Evolutionary conservation across 2,113 vertebrate genomes (phyloP).

Genomic region (Lophotis ruficrista): DNA sequence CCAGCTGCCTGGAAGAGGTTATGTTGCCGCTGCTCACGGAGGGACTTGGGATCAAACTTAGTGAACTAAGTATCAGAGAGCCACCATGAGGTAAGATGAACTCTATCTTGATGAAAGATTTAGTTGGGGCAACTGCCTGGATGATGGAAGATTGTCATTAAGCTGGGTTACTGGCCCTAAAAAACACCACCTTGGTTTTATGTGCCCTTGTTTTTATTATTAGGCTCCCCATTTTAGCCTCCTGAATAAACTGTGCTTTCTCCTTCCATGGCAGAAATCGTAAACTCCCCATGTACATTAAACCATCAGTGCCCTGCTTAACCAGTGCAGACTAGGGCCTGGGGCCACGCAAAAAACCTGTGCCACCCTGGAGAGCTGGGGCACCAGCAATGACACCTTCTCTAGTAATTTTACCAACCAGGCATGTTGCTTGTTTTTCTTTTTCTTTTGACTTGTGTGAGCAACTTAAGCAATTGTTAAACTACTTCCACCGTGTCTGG

Average conservation of each 20-base stretch:
- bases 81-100: not conserved
- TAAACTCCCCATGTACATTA: not conserved
- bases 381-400: not conserved
- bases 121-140: not conserved
- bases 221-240: not conserved
- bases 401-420: not conserved
- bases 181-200: not conserved
- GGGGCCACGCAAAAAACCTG: not conserved
- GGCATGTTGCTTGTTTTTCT: not conserved
- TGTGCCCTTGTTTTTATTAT: fast-evolving
- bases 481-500: not conserved
- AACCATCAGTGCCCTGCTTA: not conserved
- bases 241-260: not conserved
- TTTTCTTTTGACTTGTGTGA: not conserved
- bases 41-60: not conserved
- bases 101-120: not conserved
- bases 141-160: not conserved
- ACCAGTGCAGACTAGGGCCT: not conserved
- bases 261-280: not conserved
- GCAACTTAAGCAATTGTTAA: not conserved
- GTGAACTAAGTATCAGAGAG: not conserved
- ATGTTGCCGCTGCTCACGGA: no score
- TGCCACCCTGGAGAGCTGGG: not conserved
- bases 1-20: not conserved
- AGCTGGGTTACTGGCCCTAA: not conserved